A percentile compares a stretch with the other conserved stretches of the same genome.
Conservation (phyloP, 2,888 invertebrate species). For the Philopedon plagiatum region DNA sequence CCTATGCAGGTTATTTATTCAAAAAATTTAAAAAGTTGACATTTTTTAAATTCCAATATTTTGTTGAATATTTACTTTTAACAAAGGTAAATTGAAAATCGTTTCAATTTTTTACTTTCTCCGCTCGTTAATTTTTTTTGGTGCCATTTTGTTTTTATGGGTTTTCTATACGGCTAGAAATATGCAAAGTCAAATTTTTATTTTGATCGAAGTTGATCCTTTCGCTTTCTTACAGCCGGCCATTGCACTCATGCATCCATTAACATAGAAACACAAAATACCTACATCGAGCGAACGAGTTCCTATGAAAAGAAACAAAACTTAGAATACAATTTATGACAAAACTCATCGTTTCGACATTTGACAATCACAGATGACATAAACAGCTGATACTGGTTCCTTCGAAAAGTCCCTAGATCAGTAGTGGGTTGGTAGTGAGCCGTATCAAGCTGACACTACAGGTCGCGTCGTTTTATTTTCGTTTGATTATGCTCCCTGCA, state of each 20-base stretch:
- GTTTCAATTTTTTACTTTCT: not conserved
- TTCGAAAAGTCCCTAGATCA: too few species aligned
- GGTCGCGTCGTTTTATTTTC: too few species aligned
- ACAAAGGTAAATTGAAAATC: not conserved
- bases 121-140: not conserved
- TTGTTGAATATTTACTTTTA: not conserved
- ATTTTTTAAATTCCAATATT: not conserved
- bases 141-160: not conserved
- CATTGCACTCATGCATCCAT: slow-evolving; percentile 45
- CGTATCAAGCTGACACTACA: too few species aligned
- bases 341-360: too few species aligned
- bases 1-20: too few species aligned
- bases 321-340: too few species aligned
- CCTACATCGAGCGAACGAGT: slow-evolving; percentile 23
- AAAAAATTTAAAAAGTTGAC: too few species aligned
- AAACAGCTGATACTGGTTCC: too few species aligned
- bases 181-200: slow-evolving; percentile 21
- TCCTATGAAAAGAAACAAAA: not conserved
- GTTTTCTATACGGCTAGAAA: not conserved
- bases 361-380: too few species aligned
- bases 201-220: slow-evolving; percentile 23
- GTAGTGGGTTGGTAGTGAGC: too few species aligned
- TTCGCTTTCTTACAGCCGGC: slow-evolving; percentile 44
- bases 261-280: slow-evolving; percentile 47
- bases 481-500: too few species aligned